phyloP scores from a whole-genome alignment of 2,113 vertebrate species.

The Psettodes erumei region DNA sequence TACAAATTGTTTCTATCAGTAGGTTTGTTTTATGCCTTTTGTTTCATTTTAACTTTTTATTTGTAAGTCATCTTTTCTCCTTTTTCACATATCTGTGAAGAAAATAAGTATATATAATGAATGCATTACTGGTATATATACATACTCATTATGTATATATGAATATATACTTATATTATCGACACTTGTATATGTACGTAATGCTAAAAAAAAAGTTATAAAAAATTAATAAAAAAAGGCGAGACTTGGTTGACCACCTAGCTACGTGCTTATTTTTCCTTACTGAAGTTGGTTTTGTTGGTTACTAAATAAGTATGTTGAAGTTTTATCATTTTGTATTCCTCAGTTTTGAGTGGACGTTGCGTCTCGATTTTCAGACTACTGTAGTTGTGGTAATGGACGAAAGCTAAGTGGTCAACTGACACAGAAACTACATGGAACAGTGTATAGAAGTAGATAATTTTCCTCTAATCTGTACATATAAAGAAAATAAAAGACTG shows the following conservation, averaged over 20 bases:
- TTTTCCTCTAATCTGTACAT: conserved; percentile 88
- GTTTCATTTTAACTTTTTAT: conserved; percentile 86
- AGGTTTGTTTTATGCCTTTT: conserved; percentile 83
- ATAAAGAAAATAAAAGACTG: conserved; percentile 85
- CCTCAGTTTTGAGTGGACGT: conserved; percentile 68
- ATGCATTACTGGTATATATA: conserved; percentile 83
- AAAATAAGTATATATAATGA: conserved; percentile 82
- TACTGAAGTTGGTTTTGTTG: conserved; percentile 71
- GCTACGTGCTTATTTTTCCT: conserved; percentile 73
- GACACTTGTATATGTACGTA: conserved; percentile 81
- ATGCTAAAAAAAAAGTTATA: conserved; percentile 65
- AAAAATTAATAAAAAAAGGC: conserved; percentile 66
- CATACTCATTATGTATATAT: conserved; percentile 84
- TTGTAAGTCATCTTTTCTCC: conserved; percentile 80
- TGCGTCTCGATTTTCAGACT: conserved; percentile 73
- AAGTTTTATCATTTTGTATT: conserved; percentile 72
- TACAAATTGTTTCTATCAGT: conserved; percentile 87
- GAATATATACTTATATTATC: conserved; percentile 84
- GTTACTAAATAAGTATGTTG: conserved; percentile 68
- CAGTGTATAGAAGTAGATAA: conserved; percentile 87
- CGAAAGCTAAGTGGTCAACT: conserved; percentile 84
- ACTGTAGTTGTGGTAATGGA: conserved; percentile 75
- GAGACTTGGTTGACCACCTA: conserved; percentile 81
- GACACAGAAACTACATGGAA: conserved; percentile 80
- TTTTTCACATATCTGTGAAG: conserved; percentile 83